These are phyloP conservation scores for Ariolimax columbianus DNA, from an alignment of 2,888 invertebrate genomes.

Conservation along the genomic window DNA sequence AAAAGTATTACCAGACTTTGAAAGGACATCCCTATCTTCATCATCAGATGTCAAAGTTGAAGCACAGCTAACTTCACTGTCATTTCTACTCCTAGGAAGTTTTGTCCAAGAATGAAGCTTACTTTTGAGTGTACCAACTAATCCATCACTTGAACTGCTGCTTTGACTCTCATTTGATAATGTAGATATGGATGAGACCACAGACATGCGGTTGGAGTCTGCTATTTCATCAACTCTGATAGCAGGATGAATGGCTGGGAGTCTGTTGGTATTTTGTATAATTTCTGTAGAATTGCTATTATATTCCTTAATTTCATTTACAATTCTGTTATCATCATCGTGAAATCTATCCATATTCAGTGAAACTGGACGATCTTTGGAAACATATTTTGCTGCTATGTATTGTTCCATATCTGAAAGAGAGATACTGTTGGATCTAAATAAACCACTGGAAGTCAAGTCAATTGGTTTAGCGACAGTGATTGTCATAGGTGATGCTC, in stretches of 20 bases:
- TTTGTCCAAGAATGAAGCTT: conserved; percentile 62
- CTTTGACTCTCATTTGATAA: conserved; percentile 70
- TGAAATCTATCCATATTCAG: conserved; percentile 48
- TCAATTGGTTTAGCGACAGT: conserved; percentile 28
- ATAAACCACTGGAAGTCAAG: conserved; percentile 2
- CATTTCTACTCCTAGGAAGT: conserved; percentile 15
- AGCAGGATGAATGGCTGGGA: conserved; percentile 57
- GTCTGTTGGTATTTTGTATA: conserved; percentile 57
- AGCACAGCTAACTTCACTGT: conserved; percentile 43
- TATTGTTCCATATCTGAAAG: neutral
- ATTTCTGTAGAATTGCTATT: conserved; percentile 63
- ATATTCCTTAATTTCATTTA: conserved; percentile 73
- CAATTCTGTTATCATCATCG: conserved; percentile 65
- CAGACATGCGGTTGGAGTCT: conserved; percentile 63
- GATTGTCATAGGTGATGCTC: neutral
- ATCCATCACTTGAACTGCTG: conserved; percentile 55
- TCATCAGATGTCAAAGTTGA: conserved; percentile 45
- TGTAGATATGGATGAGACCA: conserved; percentile 64
- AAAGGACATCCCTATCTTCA: conserved; percentile 28
- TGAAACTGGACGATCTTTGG: conserved; percentile 33
- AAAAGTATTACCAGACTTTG: conserved; percentile 24
- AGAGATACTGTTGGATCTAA: conserved; percentile 33
- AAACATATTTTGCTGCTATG: no score
- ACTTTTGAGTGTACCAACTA: conserved; percentile 69
- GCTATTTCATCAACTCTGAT: conserved; percentile 51